A percentile compares a stretch with the other conserved stretches of the same genome.
phyloP scores from a whole-genome alignment of 2,888 invertebrate genomes.

The Philonicus albiceps region DNA sequence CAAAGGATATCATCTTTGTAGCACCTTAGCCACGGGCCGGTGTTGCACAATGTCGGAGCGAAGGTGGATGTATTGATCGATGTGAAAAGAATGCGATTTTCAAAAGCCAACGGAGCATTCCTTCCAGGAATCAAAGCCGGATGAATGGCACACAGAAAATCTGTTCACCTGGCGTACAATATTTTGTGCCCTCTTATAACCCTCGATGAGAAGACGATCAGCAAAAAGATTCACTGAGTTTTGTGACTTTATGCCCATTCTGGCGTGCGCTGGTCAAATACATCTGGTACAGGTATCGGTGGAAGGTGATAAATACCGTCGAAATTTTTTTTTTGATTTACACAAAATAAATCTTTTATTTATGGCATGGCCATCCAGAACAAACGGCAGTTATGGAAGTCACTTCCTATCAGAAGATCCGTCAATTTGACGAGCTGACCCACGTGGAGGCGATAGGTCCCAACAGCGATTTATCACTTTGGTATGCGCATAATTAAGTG shows the following conservation, averaged over 20 bases:
- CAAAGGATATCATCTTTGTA: neutral
- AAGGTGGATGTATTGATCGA: neutral
- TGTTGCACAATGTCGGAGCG: neutral
- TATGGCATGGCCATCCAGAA: neutral
- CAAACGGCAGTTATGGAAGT: neutral
- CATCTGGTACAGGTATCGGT: neutral
- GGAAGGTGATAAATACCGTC: conserved; percentile 12
- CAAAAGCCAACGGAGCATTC: neutral
- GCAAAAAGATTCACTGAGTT: neutral
- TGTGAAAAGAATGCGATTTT: conserved; percentile 6
- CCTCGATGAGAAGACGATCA: neutral
- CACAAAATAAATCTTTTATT: conserved; percentile 25
- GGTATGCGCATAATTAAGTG: conserved; percentile 15
- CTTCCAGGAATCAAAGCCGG: neutral
- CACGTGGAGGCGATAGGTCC: conserved; percentile 12
- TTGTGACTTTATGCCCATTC: conserved; percentile 17
- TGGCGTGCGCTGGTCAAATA: neutral
- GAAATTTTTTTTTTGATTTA: neutral
- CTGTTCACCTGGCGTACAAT: neutral
- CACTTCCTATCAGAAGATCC: conserved; percentile 14
- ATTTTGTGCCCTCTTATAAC: neutral
- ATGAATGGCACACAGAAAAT: neutral
- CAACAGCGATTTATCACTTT: neutral
- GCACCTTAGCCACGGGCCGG: conserved; percentile 8
- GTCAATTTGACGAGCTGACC: conserved; percentile 5